These are phyloP conservation scores for Notiomystis cincta DNA, from an alignment of 2,113 vertebrate species.

Conservation along the genomic window DNA sequence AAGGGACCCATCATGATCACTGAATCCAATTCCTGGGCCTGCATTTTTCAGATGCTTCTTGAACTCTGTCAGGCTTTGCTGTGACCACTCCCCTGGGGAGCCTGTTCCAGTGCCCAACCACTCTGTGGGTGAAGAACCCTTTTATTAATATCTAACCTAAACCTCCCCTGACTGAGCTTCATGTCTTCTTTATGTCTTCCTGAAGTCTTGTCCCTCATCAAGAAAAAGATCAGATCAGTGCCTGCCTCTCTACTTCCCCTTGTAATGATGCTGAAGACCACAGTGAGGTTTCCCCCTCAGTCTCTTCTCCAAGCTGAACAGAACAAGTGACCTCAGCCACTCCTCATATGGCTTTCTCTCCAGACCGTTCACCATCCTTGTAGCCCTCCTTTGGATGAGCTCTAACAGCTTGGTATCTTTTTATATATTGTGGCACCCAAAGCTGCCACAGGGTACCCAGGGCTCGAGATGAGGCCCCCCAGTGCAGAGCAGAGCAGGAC, in stretches of 20 bases:
- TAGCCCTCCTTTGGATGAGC: background rate
- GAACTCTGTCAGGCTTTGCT: background rate
- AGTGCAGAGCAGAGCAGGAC: background rate
- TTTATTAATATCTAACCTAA: background rate
- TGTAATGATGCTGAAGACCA: background rate
- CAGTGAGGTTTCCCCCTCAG: background rate
- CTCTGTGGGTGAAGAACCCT: background rate
- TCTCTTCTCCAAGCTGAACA: background rate
- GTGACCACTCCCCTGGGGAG: background rate
- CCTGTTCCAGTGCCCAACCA: background rate
- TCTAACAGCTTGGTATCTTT: background rate
- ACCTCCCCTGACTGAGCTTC: background rate
- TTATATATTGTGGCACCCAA: background rate
- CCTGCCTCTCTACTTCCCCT: background rate
- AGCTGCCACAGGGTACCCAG: background rate
- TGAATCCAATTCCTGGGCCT: background rate
- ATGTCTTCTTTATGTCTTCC: background rate
- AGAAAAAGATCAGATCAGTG: background rate
- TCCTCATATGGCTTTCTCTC: background rate
- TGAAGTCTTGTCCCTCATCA: background rate
- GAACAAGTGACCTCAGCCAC: background rate
- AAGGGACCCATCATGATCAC: background rate
- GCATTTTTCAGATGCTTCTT: background rate
- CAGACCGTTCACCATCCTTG: background rate
- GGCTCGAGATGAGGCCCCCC: accelerated